These are phyloP conservation scores for Chrysolina oricalcia DNA, from an alignment of 2,888 invertebrate genomes.

Conservation along the genomic window DNA sequence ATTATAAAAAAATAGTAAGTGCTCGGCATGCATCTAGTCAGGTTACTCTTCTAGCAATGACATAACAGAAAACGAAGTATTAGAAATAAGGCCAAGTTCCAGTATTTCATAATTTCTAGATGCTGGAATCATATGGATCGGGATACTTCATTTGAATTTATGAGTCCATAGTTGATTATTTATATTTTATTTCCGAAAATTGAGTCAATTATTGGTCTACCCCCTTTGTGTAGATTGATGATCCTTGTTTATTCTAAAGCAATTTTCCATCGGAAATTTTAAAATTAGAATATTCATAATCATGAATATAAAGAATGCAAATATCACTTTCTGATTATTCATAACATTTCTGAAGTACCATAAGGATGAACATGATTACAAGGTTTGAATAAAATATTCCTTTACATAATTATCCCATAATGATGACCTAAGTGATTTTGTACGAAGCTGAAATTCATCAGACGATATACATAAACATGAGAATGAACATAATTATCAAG, in stretches of 20 bases:
- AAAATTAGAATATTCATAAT: constrained; percentile 11
- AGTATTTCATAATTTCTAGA: too few species aligned
- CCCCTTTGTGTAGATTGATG: too few species aligned
- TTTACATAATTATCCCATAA: background rate
- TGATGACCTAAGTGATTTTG: background rate
- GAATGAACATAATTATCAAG: background rate
- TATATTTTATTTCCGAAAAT: too few species aligned
- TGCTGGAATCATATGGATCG: too few species aligned
- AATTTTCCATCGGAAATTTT: background rate
- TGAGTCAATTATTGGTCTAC: too few species aligned
- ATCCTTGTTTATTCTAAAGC: background rate
- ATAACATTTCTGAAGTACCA: constrained; percentile 32
- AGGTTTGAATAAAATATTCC: constrained; percentile 10
- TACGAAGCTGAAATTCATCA: constrained; percentile 9
- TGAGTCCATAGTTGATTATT: too few species aligned
- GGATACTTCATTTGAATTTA: too few species aligned
- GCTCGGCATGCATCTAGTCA: too few species aligned
- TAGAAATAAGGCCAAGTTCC: too few species aligned
- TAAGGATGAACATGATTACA: constrained; percentile 42
- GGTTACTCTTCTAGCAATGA: too few species aligned
- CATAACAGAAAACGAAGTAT: too few species aligned
- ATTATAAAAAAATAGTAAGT: too few species aligned
- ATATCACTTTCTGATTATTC: constrained; percentile 38
- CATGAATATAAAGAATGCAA: constrained; percentile 36
- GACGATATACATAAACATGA: constrained; percentile 5